Conservation (phyloP, 2,888 invertebrate genomes). For the Flexamia atlantica region DNA sequence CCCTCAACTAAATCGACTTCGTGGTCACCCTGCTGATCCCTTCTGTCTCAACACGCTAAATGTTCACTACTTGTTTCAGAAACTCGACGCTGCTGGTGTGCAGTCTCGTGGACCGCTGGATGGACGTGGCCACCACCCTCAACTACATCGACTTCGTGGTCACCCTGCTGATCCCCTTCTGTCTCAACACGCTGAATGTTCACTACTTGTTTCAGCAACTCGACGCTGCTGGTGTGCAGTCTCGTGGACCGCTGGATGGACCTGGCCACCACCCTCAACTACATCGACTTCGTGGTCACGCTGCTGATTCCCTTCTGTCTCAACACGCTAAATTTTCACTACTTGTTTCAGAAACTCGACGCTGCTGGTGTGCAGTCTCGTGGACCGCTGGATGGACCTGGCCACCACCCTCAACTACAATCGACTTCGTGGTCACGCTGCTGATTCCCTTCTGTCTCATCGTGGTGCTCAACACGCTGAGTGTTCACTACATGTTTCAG, state of each 20-base stretch:
- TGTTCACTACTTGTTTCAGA: constrained; percentile 65
- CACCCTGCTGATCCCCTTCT: too few relatives aligned
- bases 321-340: too few relatives aligned
- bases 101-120: constrained; percentile 76
- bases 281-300: constrained; percentile 86
- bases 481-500: constrained; percentile 58
- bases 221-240: neutral
- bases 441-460: too few relatives aligned
- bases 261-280: constrained; percentile 81
- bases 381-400: constrained; percentile 75
- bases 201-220: constrained; percentile 72
- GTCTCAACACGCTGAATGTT: too few relatives aligned
- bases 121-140: constrained; percentile 79
- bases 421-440: too few relatives aligned
- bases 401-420: constrained; percentile 82
- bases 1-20: constrained; percentile 15
- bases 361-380: constrained; percentile 2
- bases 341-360: constrained; percentile 71
- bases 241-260: constrained; percentile 74
- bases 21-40: too few relatives aligned
- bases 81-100: constrained; percentile 75
- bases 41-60: too few relatives aligned
- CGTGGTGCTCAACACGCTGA: too few relatives aligned
- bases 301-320: too few relatives aligned
- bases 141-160: constrained; percentile 87